Percentiles rank a stretch among this genome's conserved stretches.
phyloP scores from a whole-genome alignment of 2,113 vertebrate species.

The Caranx melampygus region DNA sequence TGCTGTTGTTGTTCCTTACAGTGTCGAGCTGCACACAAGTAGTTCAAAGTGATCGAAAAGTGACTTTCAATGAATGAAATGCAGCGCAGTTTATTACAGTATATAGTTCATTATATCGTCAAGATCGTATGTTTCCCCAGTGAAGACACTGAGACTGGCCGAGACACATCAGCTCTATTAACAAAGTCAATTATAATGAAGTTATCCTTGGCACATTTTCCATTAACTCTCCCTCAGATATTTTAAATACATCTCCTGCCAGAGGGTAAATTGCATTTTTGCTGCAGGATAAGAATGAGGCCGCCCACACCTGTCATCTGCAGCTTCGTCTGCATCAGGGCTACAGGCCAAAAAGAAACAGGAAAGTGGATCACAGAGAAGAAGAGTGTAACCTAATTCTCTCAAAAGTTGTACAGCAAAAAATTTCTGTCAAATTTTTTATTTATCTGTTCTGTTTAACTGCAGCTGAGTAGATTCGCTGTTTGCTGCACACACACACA shows the following conservation, averaged over 20 bases:
- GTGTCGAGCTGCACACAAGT: background rate
- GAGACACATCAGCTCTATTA: conserved; percentile 25
- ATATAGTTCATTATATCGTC: background rate
- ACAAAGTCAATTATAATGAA: conserved; percentile 45
- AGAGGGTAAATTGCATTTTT: conserved; percentile 38
- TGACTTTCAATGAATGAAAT: background rate
- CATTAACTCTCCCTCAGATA: conserved; percentile 22
- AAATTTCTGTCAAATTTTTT: background rate
- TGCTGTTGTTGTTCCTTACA: background rate
- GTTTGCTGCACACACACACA: background rate
- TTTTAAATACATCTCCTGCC: conserved; percentile 32
- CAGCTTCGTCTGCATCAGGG: conserved; percentile 22
- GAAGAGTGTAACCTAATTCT: background rate
- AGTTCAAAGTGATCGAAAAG: background rate
- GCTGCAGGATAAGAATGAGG: conserved; percentile 55
- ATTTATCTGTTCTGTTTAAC: background rate
- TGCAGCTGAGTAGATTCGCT: conserved; percentile 10
- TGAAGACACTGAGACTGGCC: background rate
- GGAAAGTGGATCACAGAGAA: conserved; percentile 1
- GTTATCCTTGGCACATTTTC: conserved; percentile 53
- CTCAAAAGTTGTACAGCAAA: background rate
- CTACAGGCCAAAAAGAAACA: conserved; percentile 24
- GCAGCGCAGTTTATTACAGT: too few species aligned
- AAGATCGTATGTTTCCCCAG: background rate
- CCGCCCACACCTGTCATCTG: conserved; percentile 4